These are phyloP conservation scores for Melanotaenia pygmaea DNA, from an alignment of 2,797 vertebrate genomes.

Conservation along the genomic window DNA sequence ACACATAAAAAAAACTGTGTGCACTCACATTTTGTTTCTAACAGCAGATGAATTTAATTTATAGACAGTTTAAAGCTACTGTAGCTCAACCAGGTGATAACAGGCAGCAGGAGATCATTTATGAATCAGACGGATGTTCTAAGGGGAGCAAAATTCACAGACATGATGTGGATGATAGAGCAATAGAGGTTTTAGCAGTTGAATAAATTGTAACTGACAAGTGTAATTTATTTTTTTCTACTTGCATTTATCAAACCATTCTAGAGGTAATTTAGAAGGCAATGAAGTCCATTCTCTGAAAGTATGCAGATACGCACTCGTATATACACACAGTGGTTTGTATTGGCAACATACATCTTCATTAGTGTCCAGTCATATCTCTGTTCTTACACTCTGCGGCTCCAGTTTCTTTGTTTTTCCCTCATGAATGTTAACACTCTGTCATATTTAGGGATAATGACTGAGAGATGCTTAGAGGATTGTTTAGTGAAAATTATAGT, in stretches of 20 bases:
- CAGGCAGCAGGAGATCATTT: constrained; percentile 28
- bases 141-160: constrained; percentile 49
- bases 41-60: constrained; percentile 12
- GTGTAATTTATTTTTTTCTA: constrained; percentile 55
- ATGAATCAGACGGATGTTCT: constrained; percentile 47
- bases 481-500: constrained; percentile 60
- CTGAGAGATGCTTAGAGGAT: constrained; percentile 53
- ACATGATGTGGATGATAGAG: constrained; percentile 58
- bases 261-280: constrained; percentile 63
- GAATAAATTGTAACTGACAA: constrained; percentile 69
- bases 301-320: constrained; percentile 30
- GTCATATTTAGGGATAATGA: constrained; percentile 68
- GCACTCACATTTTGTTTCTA: constrained; percentile 1
- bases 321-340: constrained; percentile 28
- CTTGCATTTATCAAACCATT: constrained; percentile 65
- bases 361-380: constrained; percentile 72
- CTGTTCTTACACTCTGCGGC: constrained; percentile 40
- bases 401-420: constrained; percentile 58
- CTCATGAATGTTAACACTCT: constrained; percentile 64
- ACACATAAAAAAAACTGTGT: background rate
- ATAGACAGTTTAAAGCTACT: constrained; percentile 15
- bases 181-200: constrained; percentile 59
- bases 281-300: constrained; percentile 45
- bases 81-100: constrained; percentile 15
- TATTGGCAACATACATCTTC: constrained; percentile 75